phyloP scores from a whole-genome alignment of 2,113 vertebrate genomes.

The Indicator maculatus region DNA sequence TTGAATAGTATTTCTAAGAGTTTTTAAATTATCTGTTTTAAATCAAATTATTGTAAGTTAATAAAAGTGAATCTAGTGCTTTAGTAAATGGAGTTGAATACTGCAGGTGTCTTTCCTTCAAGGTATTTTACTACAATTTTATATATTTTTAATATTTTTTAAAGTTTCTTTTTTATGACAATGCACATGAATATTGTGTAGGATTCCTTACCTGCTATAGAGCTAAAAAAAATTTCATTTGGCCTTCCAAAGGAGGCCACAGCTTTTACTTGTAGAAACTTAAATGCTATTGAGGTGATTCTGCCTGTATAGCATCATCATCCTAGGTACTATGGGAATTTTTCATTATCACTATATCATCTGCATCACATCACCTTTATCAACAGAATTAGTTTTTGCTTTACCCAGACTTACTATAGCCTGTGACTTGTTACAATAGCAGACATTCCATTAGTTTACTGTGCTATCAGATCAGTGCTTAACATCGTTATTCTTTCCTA shows the following conservation, averaged over 20 bases:
- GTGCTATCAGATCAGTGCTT: background rate
- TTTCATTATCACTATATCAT: background rate
- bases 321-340: background rate
- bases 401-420: background rate
- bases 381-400: background rate
- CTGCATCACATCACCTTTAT: background rate
- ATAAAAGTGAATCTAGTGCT: background rate
- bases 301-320: background rate
- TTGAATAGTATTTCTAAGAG: background rate
- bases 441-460: background rate
- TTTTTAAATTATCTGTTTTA: background rate
- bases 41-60: background rate
- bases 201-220: background rate
- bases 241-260: background rate
- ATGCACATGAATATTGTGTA: background rate
- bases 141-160: background rate
- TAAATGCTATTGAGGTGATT: background rate
- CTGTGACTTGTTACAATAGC: background rate
- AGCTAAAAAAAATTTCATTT: background rate
- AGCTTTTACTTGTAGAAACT: background rate
- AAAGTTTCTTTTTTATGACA: background rate
- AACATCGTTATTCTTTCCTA: background rate
- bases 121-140: background rate
- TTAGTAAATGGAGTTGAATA: background rate
- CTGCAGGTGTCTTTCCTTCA: background rate